Evolutionary conservation across 1,140 invertebrate genomes (phyloP), one percentile per base, ranked within the genome.

Genomic region (Hesperophylax magnus): DNA sequence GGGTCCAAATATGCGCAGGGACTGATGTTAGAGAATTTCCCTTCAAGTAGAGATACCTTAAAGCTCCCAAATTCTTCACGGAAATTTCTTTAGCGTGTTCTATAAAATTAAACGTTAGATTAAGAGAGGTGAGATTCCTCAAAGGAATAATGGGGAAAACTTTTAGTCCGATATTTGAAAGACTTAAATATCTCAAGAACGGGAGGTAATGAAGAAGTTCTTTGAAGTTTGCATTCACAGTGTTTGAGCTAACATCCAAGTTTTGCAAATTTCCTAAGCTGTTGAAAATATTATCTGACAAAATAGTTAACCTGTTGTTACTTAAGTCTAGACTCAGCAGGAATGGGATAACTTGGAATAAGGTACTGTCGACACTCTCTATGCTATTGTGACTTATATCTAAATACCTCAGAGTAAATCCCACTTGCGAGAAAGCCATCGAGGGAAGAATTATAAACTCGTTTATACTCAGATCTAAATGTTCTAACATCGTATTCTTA

Each of bases 131-230:
- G 76, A 96, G 88, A 86, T 94, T 94, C 1, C 91, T 92, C 39
- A 96, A 88, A 71, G 94, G 94, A 79, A 96, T 89, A 84, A 92
- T 88, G 53, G 96, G 96, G 79, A 95, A 91, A 34, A 91, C 92
- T 84, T 91, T 93, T 77, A 97, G 92, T 52, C 94, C 94, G 86
- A 95, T 94, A 86, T 92, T 93, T 61, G 93, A 92, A 81, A 97
- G 88, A 86, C 93, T 94, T 72, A 97, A 91, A 85, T 93, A 91
- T 85, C 94, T 93, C 34, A 97, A 89, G 82, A 94, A 94, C 39
- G 95, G 96, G 17, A 96, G 92, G 87, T 97, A 96, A 85, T 97
- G 94, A 85, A 97, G 96, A n/a, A 97, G 90, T 87, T 97, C 96
- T 84, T 96, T 96, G 85, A 96, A 96, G 88, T 97, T 97, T 56